A percentile compares a stretch with the other conserved stretches of the same genome.
These are phyloP conservation scores for Agonopterix subpropinquella DNA, from an alignment of 2,888 invertebrate species.

Conservation along the genomic window DNA sequence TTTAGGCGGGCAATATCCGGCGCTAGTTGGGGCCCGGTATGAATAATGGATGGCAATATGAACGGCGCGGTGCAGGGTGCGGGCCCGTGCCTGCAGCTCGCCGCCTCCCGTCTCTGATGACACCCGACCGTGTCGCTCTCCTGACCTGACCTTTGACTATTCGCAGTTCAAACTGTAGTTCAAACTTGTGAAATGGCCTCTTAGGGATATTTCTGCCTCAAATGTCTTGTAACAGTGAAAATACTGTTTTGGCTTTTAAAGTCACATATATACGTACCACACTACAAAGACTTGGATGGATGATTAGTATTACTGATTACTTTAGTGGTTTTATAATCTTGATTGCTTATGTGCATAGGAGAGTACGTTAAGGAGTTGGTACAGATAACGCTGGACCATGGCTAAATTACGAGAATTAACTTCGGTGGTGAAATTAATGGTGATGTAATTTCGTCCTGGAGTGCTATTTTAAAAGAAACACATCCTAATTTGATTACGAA, in stretches of 20 bases:
- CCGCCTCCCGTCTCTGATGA: background rate
- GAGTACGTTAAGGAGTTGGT: too few relatives aligned
- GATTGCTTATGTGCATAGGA: too few relatives aligned
- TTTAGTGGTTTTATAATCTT: too few relatives aligned
- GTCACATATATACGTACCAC: background rate
- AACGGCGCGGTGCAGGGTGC: background rate
- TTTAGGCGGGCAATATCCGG: conserved; percentile 12
- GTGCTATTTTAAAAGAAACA: too few relatives aligned
- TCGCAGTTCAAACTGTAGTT: background rate
- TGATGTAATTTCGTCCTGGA: too few relatives aligned
- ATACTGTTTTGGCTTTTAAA: background rate
- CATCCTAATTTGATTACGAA: too few relatives aligned
- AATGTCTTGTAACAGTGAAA: background rate
- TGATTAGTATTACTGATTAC: too few relatives aligned
- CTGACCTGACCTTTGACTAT: background rate
- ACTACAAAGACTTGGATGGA: too few relatives aligned
- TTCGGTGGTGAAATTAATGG: too few relatives aligned
- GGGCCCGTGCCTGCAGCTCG: conserved; percentile 1
- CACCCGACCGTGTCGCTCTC: background rate
- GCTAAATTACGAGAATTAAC: too few relatives aligned
- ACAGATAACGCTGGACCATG: too few relatives aligned
- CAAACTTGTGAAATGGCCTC: background rate
- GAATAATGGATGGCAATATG: conserved; percentile 11
- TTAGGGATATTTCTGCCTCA: background rate
- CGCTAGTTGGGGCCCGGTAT: conserved; percentile 3